These are phyloP conservation scores for Corvus cornix DNA, from an alignment of 2,113 vertebrate species.

Conservation along the genomic window DNA sequence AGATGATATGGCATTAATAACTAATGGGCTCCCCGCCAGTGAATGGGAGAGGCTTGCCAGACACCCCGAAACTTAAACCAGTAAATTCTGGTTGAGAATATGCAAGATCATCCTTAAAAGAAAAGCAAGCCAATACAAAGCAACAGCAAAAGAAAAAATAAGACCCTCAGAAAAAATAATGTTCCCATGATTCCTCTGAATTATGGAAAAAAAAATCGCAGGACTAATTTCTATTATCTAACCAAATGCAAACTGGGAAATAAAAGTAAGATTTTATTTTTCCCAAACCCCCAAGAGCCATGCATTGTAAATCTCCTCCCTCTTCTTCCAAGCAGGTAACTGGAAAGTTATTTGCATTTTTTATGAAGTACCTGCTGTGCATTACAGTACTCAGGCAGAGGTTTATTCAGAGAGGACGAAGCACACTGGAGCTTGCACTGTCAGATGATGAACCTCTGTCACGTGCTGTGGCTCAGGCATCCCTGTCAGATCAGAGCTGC, in stretches of 20 bases:
- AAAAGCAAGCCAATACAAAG: not conserved
- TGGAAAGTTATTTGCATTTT: slow-evolving; percentile 10
- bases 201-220: not conserved
- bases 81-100: not conserved
- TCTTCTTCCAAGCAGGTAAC: not conserved
- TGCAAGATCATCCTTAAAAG: not conserved
- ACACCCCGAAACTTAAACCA: not conserved
- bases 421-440: not conserved
- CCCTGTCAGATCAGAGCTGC: not conserved
- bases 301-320: not conserved
- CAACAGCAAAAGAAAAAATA: not conserved
- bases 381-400: slow-evolving; percentile 7
- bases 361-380: not conserved
- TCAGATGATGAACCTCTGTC: not conserved
- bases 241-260: not conserved
- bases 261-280: not conserved
- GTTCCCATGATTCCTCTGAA: not conserved
- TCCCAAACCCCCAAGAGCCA: not conserved
- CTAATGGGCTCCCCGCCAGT: not conserved
- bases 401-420: not conserved
- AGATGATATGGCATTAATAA: not conserved
- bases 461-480: not conserved
- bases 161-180: not conserved
- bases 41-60: not conserved
- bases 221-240: not conserved